Percentiles rank a stretch among this genome's conserved stretches.
phyloP scores from a whole-genome alignment of 2,797 vertebrate species.

The Mormyrus proboscirostris region DNA sequence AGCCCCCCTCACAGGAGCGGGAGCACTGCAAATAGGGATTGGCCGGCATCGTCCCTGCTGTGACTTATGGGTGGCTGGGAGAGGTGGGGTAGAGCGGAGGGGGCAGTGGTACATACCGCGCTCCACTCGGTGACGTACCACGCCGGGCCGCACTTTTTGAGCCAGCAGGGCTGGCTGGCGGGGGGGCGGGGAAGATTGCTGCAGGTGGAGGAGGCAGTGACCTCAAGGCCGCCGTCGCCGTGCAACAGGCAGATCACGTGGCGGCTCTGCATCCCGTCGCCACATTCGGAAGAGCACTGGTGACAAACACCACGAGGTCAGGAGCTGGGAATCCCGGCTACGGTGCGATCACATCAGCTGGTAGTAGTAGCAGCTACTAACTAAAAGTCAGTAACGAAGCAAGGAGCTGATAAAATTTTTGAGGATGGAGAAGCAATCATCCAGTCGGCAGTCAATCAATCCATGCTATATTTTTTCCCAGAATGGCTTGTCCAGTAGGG shows the following conservation, averaged over 20 bases:
- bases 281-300: constrained; percentile 64
- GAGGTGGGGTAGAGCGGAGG: neutral
- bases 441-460: neutral
- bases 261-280: constrained; percentile 58
- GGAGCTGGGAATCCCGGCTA: neutral
- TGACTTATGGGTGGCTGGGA: neutral
- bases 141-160: constrained; percentile 57
- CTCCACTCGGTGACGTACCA: constrained; percentile 69
- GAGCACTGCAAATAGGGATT: constrained; percentile 51
- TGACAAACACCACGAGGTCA: neutral
- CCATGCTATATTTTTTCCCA: neutral
- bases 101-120: constrained; percentile 43
- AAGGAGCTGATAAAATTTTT: neutral
- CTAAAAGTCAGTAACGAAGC: neutral
- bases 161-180: constrained; percentile 50
- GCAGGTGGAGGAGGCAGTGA: constrained; percentile 49
- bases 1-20: constrained; percentile 58
- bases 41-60: neutral
- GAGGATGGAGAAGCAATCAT: neutral
- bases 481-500: neutral
- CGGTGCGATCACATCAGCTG: neutral
- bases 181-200: constrained; percentile 46
- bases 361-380: neutral
- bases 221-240: constrained; percentile 42
- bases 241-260: constrained; percentile 52